A percentile compares a stretch with the other conserved stretches of the same genome.
These are phyloP conservation scores for Vombatus ursinus DNA, from an alignment of 2,113 vertebrate species.

Conservation along the genomic window DNA sequence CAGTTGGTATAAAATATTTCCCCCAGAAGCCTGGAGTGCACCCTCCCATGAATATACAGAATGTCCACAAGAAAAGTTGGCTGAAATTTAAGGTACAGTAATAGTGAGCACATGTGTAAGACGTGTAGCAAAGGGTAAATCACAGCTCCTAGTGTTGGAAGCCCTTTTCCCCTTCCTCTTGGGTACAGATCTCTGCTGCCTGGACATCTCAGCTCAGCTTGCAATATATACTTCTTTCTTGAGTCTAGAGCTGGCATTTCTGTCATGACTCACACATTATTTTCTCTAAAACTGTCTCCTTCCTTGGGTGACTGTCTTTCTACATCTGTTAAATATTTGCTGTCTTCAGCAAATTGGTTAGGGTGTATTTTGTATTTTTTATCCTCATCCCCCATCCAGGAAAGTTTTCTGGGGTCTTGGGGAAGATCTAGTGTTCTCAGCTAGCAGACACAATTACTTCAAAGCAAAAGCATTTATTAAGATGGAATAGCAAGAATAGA, in stretches of 20 bases:
- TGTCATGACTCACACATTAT: neutral
- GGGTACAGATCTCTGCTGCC: neutral
- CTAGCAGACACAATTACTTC: neutral
- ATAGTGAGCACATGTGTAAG: neutral
- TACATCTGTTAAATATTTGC: neutral
- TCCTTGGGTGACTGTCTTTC: neutral
- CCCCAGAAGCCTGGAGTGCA: neutral
- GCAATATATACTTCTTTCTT: neutral
- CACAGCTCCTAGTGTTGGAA: neutral
- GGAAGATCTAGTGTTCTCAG: neutral
- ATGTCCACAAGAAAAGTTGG: neutral
- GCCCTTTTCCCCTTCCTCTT: neutral
- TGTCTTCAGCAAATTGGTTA: neutral
- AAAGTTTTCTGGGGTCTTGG: neutral
- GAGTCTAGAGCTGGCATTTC: neutral
- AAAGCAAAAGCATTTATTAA: neutral
- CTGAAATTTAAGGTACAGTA: neutral
- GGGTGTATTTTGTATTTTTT: neutral
- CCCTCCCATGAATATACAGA: neutral
- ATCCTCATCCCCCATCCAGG: neutral
- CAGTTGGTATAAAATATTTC: neutral
- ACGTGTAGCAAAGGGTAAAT: neutral
- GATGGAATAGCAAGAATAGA: neutral
- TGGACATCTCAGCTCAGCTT: neutral
- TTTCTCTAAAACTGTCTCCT: neutral